phyloP scores from a whole-genome alignment of 1,140 invertebrate species.

The Eubasilissa regina region DNA sequence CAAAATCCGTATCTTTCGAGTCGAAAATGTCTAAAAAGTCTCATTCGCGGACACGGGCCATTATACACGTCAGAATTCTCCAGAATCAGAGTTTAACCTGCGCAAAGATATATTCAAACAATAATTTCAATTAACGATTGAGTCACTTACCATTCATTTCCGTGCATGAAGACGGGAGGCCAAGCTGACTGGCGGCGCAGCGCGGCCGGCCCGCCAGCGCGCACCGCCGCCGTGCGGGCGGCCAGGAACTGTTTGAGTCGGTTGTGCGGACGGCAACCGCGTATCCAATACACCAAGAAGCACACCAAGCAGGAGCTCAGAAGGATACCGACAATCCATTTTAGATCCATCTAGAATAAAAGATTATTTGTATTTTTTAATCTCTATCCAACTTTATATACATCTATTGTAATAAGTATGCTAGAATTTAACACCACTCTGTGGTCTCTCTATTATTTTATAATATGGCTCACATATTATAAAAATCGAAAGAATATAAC shows the following conservation, averaged over 20 bases:
- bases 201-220: not conserved
- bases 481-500: too few relatives aligned
- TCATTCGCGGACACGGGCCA: too few relatives aligned
- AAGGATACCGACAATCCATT: not conserved
- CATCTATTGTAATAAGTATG: not conserved
- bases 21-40: too few relatives aligned
- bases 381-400: too few relatives aligned
- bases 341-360: not conserved
- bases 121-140: too few relatives aligned
- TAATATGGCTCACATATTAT: too few relatives aligned
- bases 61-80: too few relatives aligned
- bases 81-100: too few relatives aligned
- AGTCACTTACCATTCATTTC: slow-evolving; percentile 23
- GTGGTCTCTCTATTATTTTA: too few relatives aligned
- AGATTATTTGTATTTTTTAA: not conserved
- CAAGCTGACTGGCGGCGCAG: slow-evolving; percentile 33
- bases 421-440: too few relatives aligned
- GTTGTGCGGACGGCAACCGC: not conserved
- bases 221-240: not conserved
- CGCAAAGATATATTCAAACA: not conserved
- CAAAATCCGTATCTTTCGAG: too few relatives aligned
- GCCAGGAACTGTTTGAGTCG: slow-evolving; percentile 13
- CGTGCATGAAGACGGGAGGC: slow-evolving; percentile 16
- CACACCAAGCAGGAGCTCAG: not conserved
- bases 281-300: not conserved